These are phyloP conservation scores for Itoplectis maculator DNA, from an alignment of 2,888 invertebrate species.

Conservation along the genomic window DNA sequence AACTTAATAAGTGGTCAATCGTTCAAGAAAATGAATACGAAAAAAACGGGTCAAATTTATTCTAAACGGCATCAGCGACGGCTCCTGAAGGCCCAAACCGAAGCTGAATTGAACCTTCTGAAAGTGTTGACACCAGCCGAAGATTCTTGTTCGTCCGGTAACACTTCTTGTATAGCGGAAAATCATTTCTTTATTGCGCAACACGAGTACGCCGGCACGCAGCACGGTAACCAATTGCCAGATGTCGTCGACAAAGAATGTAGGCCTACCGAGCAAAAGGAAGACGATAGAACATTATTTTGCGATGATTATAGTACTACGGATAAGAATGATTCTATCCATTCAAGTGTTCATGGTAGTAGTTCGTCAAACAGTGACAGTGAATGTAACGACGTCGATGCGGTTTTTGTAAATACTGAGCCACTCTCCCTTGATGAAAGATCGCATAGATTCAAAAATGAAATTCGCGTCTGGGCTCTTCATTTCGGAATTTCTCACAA, in stretches of 20 bases:
- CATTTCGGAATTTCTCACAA: conserved; percentile 7
- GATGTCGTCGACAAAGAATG: neutral
- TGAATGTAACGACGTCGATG: neutral
- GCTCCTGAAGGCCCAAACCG: neutral
- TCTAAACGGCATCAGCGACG: conserved; percentile 5
- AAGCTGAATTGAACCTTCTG: conserved; percentile 5
- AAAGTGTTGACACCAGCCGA: conserved; percentile 1
- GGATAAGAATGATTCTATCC: neutral
- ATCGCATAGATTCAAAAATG: conserved; percentile 4
- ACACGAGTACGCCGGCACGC: conserved; percentile 4
- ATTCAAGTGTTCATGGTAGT: neutral
- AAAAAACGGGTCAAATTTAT: conserved; percentile 4
- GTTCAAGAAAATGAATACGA: neutral
- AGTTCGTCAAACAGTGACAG: conserved; percentile 11
- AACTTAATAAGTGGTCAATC: no score
- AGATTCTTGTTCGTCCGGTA: conserved; percentile 1
- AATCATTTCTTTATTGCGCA: conserved; percentile 7
- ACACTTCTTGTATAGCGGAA: neutral
- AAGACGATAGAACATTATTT: conserved; percentile 4
- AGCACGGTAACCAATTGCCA: conserved; percentile 3
- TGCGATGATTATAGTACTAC: conserved; percentile 8
- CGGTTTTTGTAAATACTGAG: conserved; percentile 1
- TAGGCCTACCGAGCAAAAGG: neutral
- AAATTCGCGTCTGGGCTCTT: conserved; percentile 5
- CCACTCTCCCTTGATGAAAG: conserved; percentile 1